Evolutionary conservation across 2,113 vertebrate species (phyloP).

Genomic region (Myotis yumanensis): DNA sequence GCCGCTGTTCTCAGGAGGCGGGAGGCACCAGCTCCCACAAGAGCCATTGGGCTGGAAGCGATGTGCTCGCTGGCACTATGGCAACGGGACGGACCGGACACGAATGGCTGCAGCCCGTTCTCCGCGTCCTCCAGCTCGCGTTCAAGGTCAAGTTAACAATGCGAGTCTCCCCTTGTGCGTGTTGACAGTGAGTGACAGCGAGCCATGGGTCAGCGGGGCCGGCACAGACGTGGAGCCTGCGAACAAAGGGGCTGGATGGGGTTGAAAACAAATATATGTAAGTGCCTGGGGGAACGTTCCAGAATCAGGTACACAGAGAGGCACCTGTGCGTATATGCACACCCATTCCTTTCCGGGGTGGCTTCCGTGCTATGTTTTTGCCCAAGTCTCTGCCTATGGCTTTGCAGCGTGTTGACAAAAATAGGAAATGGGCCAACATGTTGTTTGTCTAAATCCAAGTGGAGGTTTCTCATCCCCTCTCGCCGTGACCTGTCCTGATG

Average conservation of each 20-base stretch:
- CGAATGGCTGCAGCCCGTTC: accelerated
- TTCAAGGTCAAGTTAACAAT: background rate
- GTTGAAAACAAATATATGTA: background rate
- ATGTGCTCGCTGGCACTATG: background rate
- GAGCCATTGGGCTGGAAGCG: background rate
- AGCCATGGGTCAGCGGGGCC: accelerated
- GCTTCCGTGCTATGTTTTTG: background rate
- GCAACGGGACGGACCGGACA: accelerated
- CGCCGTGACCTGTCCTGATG: accelerated
- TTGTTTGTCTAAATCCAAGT: background rate
- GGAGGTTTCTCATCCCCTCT: background rate
- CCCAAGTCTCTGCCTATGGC: background rate
- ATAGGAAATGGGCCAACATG: background rate
- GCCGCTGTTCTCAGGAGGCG: constrained; percentile 15
- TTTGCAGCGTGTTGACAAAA: background rate
- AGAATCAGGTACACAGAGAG: accelerated
- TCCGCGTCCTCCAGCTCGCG: accelerated
- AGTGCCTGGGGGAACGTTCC: background rate
- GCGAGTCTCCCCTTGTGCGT: accelerated
- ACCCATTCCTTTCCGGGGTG: background rate
- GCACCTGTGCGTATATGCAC: accelerated
- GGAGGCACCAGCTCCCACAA: background rate
- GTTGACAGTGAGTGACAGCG: background rate
- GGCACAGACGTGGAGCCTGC: background rate
- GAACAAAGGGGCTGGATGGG: background rate